A percentile compares a stretch with the other conserved stretches of the same genome.
Evolutionary conservation across 2,113 vertebrate genomes (phyloP).

Genomic region (Eidolon helvum): DNA sequence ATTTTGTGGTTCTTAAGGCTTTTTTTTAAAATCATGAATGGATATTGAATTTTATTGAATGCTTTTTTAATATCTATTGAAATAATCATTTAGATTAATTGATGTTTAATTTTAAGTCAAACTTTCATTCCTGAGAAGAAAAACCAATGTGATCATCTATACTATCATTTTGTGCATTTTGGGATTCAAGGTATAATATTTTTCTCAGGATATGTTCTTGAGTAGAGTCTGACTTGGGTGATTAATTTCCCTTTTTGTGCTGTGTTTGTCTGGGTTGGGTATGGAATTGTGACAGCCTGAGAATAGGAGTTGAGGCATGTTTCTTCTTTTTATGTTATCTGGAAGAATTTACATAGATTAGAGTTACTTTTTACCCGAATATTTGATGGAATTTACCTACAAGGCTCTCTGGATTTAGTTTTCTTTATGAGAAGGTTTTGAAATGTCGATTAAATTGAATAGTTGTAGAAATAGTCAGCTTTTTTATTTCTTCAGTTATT

Average conservation of each 20-base stretch:
- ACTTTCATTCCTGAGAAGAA: background rate
- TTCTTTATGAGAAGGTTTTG: background rate
- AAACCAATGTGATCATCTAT: background rate
- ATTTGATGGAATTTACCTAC: background rate
- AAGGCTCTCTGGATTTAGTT: background rate
- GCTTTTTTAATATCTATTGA: background rate
- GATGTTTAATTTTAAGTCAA: background rate
- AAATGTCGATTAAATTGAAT: slow-evolving; percentile 24
- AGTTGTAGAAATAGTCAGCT: background rate
- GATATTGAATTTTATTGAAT: background rate
- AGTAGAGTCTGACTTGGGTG: background rate
- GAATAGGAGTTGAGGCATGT: background rate
- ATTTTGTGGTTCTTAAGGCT: background rate
- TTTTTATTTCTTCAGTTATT: background rate
- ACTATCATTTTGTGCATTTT: background rate
- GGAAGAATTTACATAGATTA: background rate
- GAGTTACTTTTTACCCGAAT: background rate
- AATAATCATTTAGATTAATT: background rate
- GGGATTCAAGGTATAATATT: background rate
- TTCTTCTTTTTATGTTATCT: background rate
- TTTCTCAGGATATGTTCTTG: background rate
- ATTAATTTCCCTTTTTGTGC: background rate
- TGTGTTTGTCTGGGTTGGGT: background rate
- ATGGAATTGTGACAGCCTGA: background rate
- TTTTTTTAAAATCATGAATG: background rate